phyloP scores from a whole-genome alignment of 2,113 vertebrate genomes.

The Pseudorectes ferrugineus region DNA sequence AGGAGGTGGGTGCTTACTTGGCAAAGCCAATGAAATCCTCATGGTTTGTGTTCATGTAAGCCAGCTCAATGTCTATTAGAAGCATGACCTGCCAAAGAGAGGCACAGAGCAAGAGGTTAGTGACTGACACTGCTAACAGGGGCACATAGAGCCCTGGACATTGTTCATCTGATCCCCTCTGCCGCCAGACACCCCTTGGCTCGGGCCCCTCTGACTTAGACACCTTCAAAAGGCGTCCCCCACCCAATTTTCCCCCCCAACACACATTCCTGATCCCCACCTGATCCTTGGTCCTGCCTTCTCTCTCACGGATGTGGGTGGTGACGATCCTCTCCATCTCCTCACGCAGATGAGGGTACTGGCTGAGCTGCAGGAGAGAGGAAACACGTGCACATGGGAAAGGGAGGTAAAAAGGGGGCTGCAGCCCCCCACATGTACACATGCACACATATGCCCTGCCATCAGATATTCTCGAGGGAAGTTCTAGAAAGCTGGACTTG shows the following conservation, averaged over 20 bases:
- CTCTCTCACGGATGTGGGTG: slow-evolving; percentile 93
- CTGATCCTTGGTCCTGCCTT: slow-evolving; percentile 93
- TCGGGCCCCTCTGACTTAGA: background rate
- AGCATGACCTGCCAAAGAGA: slow-evolving; percentile 85
- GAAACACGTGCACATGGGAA: slow-evolving; percentile 67
- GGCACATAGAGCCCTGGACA: background rate
- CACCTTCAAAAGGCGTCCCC: background rate
- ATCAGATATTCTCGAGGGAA: slow-evolving; percentile 9
- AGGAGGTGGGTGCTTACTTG: slow-evolving; percentile 79
- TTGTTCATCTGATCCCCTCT: background rate
- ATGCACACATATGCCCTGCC: slow-evolving; percentile 3
- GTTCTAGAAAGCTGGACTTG: slow-evolving; percentile 41
- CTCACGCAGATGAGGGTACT: slow-evolving; percentile 92
- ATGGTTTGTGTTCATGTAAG: slow-evolving; percentile 99
- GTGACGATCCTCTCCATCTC: slow-evolving; percentile 99
- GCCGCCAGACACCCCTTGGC: background rate
- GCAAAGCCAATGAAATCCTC: slow-evolving; percentile 99
- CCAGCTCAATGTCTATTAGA: slow-evolving; percentile 94
- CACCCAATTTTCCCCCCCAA: background rate
- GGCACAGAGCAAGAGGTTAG: background rate
- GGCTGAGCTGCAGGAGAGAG: slow-evolving; percentile 86
- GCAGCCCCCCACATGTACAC: background rate
- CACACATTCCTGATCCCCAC: slow-evolving; percentile 52
- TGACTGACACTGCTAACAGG: background rate
- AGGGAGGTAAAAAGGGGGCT: slow-evolving; percentile 27